Conservation (phyloP, 2,113 vertebrate species). For the Gyps fulvus region DNA sequence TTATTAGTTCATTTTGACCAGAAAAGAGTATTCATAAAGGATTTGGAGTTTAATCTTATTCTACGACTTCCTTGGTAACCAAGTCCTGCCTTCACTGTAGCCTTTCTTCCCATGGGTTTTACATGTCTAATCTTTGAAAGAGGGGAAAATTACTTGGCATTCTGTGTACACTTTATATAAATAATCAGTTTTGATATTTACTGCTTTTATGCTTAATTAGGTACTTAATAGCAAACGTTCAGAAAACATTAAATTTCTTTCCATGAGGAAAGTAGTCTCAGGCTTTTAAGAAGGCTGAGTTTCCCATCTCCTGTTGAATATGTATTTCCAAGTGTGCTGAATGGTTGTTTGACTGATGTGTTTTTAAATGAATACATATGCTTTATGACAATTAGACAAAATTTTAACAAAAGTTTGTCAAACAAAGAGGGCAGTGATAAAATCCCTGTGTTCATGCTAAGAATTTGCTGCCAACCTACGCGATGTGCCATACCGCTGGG, state of each 20-base stretch:
- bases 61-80: neutral
- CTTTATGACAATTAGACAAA: neutral
- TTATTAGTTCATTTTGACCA: neutral
- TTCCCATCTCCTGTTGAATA: neutral
- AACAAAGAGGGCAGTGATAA: neutral
- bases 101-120: neutral
- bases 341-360: neutral
- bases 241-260: neutral
- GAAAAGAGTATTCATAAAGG: neutral
- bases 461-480: neutral
- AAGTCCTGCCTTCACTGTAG: neutral
- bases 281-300: neutral
- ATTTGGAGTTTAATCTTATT: neutral
- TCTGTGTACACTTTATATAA: neutral
- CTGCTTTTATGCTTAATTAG: neutral
- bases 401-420: neutral
- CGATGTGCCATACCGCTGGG: fast-evolving
- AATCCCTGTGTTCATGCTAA: neutral
- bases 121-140: neutral
- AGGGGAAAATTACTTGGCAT: neutral
- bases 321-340: neutral
- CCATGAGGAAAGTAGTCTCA: fast-evolving
- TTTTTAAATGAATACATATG: neutral
- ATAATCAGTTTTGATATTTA: neutral
- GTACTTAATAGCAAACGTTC: neutral